These are phyloP conservation scores for Mandrillus leucophaeus DNA, from an alignment of 2,113 vertebrate genomes.

Conservation along the genomic window DNA sequence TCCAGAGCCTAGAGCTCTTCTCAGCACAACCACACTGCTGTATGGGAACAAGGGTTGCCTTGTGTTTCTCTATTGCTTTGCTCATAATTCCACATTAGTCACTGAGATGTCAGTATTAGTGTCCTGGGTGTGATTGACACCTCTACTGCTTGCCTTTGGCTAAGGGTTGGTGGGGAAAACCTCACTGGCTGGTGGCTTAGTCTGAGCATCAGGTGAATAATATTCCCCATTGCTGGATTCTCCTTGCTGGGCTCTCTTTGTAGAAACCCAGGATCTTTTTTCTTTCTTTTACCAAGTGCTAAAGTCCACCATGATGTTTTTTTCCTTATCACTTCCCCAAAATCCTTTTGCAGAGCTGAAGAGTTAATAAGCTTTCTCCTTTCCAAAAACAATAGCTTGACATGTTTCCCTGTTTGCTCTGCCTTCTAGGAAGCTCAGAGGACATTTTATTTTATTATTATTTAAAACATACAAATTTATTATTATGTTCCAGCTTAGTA, in stretches of 20 bases:
- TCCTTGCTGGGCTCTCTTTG: not conserved
- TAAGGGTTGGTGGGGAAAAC: not conserved
- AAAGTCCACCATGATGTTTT: not conserved
- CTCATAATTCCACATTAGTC: not conserved
- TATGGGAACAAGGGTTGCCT: not conserved
- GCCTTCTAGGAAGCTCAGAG: conserved; percentile 35
- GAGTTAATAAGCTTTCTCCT: not conserved
- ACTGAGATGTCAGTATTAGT: not conserved
- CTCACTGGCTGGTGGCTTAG: not conserved
- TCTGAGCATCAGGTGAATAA: not conserved
- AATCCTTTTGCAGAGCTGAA: not conserved
- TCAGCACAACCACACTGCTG: not conserved
- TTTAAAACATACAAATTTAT: not conserved
- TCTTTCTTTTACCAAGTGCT: not conserved
- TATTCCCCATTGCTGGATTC: not conserved
- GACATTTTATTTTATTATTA: not conserved
- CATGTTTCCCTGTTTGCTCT: not conserved
- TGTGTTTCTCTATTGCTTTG: not conserved
- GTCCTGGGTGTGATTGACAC: not conserved
- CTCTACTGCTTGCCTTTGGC: not conserved
- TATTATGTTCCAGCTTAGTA: not conserved
- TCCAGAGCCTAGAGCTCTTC: rapidly evolving
- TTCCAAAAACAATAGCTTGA: not conserved
- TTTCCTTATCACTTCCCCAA: not conserved
- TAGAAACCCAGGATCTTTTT: not conserved